Evolutionary conservation across 2,888 invertebrate species (phyloP), one percentile per base, ranked within the genome.

Genomic region (Archaeoteleia sp.): DNA sequence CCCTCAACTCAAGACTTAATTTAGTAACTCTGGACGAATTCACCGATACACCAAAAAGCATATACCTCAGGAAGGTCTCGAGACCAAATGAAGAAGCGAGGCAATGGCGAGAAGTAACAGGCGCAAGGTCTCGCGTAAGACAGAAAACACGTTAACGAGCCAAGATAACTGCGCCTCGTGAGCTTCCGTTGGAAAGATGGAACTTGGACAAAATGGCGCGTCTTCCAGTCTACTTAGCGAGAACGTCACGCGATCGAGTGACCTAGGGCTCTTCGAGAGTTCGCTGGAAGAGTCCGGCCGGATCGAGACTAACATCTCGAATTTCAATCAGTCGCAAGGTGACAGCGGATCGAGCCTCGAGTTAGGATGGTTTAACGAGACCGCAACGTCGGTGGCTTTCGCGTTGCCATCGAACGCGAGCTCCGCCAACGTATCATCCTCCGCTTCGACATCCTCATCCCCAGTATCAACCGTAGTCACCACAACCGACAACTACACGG

Each of bases 401-500:
- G 34, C 17, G 12, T 4, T 8, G 23, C 9, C 13, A 9, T 15
- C 62, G 17, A 54, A 51, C 32, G 39, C 57, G 25, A 61, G 54
- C n/a, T 35, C 60, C 14, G 23, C 39, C 27, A 23, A 45, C 8
- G 30, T 46, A 4, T 9, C 54, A 2, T 67, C 67, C 7, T 39
- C 55, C 9, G n/a, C n/a, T n/a, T 30, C 27, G 1, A 14, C 40
- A n/a, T 40, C 63, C n/a, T 43, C 66, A 1, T 20, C 32, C 7
- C 46, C 70, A 20, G 55, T 68, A 6, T 71, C 74, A 12, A 66
- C 68, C 27, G 65, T 58, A 20, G 57, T 71, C 15, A 72, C 74
- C 8, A 71, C 55, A 7, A 66, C 68, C 17, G 83, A 83, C 49
- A 82, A 83, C 51, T 79, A 81, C 57, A 82, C 83, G 27, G 73